phyloP scores from a whole-genome alignment of 2,797 vertebrate species.

The Anas georgica region DNA sequence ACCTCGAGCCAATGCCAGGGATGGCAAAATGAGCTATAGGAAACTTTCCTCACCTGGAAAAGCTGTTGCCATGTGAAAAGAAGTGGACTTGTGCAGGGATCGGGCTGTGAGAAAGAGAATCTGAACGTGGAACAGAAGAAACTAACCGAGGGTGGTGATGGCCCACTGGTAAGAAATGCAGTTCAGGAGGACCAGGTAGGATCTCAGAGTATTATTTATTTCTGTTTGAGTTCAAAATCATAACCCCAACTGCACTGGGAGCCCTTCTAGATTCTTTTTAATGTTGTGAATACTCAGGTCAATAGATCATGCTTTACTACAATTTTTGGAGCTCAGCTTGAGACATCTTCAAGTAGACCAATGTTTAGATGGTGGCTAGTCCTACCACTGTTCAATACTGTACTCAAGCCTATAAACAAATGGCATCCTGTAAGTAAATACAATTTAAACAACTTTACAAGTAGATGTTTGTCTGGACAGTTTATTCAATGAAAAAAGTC shows the following conservation, averaged over 20 bases:
- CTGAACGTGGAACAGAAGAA: not conserved
- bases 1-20: not conserved
- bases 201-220: not conserved
- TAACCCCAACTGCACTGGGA: not conserved
- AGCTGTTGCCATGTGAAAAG: not conserved
- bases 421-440: not conserved
- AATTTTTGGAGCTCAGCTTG: not conserved
- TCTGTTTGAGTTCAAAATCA: not conserved
- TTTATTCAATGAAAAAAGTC: not conserved
- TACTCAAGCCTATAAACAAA: not conserved
- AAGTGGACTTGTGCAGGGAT: not conserved
- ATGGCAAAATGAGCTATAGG: not conserved
- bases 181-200: not conserved
- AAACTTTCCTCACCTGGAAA: not conserved
- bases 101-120: not conserved
- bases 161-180: not conserved
- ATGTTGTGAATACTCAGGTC: not conserved
- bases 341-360: not conserved
- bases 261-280: not conserved
- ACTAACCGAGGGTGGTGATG: fast-evolving
- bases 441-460: not conserved
- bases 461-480: not conserved
- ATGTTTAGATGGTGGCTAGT: not conserved
- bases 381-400: not conserved
- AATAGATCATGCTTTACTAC: not conserved